Evolutionary conservation across 1,140 invertebrate genomes (phyloP), one percentile per base, ranked within the genome.

Genomic region (Macrosteles quadrilineatus): DNA sequence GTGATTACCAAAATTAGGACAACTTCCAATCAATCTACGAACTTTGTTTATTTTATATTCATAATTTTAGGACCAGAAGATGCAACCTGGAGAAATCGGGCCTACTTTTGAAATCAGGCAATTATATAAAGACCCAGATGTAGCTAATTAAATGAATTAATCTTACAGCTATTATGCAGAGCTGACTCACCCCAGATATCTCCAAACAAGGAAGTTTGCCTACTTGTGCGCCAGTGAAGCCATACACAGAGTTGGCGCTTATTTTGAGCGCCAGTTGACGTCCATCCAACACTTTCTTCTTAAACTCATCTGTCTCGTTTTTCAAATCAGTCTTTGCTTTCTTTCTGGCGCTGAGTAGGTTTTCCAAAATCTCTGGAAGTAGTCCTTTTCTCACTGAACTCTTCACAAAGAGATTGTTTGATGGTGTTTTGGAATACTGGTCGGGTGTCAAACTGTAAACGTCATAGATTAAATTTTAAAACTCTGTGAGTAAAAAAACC

Each of bases 201-300:
- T 99, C 97, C 70, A 99, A 83, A 84, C 98, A 99, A 0, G 98
- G 98, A 64, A 99, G 81, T 82, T 99, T 99, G 17, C 98, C 98
- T 64, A 98, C 93, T 85, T 99, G 97, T 11, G 98, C 98, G 14
- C 98, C 98, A 31, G 98, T 99, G 80, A 99, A 99, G 57, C 98
- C 98, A 83, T 99, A 99, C 0, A 99, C 98, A 30, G 98, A 99
- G 84, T 99, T 99, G 0, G 98, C 98, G 74, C 95, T 97, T 31
- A 99, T 97, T 86, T 99, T 99, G 68, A 99, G 85, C 59, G 98
- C 98, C 71, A 99, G 85, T 79, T 99, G 98, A 74, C 98, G 82
- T 73, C 97, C 97, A 86, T 99, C 97, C 30, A 99, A 82, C 1
- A 99, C 96, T 75, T 96, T 96, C 75, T 92, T 88, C 79, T 92